Evolutionary conservation across 2,888 invertebrate genomes (phyloP), one percentile per base, ranked within the genome.

Genomic region (Drosophila bunnanda): DNA sequence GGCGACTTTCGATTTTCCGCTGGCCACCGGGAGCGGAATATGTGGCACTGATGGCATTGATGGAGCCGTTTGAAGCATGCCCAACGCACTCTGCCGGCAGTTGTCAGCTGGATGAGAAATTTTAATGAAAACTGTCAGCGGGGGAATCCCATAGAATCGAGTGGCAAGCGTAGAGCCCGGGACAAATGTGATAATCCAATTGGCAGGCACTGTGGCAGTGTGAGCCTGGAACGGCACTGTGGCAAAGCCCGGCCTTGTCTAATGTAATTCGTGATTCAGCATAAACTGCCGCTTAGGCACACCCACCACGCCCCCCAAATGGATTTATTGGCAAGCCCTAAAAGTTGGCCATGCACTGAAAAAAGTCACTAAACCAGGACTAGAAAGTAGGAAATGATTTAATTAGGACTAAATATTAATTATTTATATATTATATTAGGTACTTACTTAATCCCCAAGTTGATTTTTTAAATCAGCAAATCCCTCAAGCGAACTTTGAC

Each of bases 261-360:
- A 86, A 86, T 86, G 85, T 80, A 85, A 82, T 85, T 87, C 87
- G 87, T 86, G 85, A 87, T 87, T 86, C 85, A 87, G 85, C 85
- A 86, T 86, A 86, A 86, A 85, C 77, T 77, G 73, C 61, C 70
- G 67, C 58, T 34, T 34, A 46, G 64, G 36, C 56, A 38, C 58
- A 67, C 60, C 74, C 50, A 75, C 76, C 12, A 46, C 12, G 50
- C 41, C 70, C 73, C 10, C 20, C 13, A 17, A 38, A 38, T 69
- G 82, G 78, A 86, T 86, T 86, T 86, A 86, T 86, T 78, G 85
- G 75, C 76, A 61, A 65, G 44, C 68, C 57, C 54, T 30, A 25
- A 64, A 32, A 32, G 44, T 48, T 54, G 68, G 53, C 48, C 43
- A 15, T 57, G 50, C 60, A 60, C 48, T 36, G 60, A 15, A 7